Evolutionary conservation across 37 sponge, comb jelly and placozoan genomes (phyloP), one percentile per base, ranked within the genome.

Genomic region (Axinella damicornis): DNA sequence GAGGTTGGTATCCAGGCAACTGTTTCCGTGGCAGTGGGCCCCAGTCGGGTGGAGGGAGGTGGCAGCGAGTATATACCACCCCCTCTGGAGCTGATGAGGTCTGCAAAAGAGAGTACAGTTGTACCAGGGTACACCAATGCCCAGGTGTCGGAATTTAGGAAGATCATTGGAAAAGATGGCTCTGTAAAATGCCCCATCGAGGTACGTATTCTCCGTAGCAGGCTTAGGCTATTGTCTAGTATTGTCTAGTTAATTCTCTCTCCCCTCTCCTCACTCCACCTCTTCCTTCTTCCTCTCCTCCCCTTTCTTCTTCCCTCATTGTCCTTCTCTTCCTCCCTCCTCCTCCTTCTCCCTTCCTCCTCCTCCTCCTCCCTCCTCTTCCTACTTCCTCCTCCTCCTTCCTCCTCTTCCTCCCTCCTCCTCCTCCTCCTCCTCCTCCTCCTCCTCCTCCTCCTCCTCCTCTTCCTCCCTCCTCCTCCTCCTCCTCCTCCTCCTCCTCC

Each of bases 391-490:
- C 38, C 22, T 77, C 64, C 64, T 38, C 37, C 16, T 64, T 0
- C 38, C 31, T 36, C n/a, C 68, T n/a, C 25, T 20, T 67, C 31
- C 39, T 40, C 77, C 61, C 61, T 76, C 77, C 28, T 32, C 16
- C 36, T 60, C 77, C 37, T 32, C 36, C 77, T 25, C 36, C 36
- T 35, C 37, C 34, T 36, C 19, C 20, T 58, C 6, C 36, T 33
- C 77, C 16, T 61, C 41, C 9, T 14, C 34, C 20, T 41, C 40
- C 78, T 36, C 65, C 40, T 25, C 37, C 56, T 60, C 53, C 77
- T 31, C 34, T 12, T 32, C 35, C 69, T 16, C 34, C 35, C 69
- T 32, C 21, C 34, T 12, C 5, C 34, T 31, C 13, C 12, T 34
- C 69, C 13, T 12, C 69, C 16, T 34, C 69, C 69, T 32, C 13